phyloP scores from a whole-genome alignment of 1,140 invertebrate species.

The Drosophila funebris region DNA sequence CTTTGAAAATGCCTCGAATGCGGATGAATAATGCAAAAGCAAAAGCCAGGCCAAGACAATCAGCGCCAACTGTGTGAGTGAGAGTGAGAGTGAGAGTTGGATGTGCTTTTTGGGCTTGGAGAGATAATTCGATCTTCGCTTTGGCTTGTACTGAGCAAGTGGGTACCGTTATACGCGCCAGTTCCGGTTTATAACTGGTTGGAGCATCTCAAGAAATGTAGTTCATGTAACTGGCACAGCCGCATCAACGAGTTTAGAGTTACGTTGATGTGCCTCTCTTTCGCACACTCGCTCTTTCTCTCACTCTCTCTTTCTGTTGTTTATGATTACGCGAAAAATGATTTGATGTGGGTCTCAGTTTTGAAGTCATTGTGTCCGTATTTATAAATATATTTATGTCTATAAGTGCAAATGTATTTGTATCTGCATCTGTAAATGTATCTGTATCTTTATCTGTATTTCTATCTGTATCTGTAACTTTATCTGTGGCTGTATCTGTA shows the following conservation, averaged over 20 bases:
- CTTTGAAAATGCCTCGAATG: conserved; percentile 79
- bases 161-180: conserved; percentile 71
- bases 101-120: background rate
- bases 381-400: conserved; percentile 14
- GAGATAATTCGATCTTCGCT: conserved; percentile 16
- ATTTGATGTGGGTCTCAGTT: conserved; percentile 44
- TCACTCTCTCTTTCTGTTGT: conserved; percentile 12
- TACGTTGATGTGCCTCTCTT: background rate
- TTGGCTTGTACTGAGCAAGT: conserved; percentile 24
- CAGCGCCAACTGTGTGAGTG: conserved; percentile 9
- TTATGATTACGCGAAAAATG: conserved; percentile 76
- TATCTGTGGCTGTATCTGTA: conserved; percentile 6
- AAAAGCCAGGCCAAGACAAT: conserved; percentile 42
- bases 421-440: conserved; percentile 16
- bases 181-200: conserved; percentile 78
- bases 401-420: too few relatives aligned
- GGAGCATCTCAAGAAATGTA: conserved; percentile 43
- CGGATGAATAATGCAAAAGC: conserved; percentile 75
- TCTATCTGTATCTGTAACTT: conserved; percentile 16
- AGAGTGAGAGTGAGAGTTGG: conserved; percentile 4
- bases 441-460: background rate
- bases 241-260: conserved; percentile 27
- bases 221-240: conserved; percentile 78
- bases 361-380: conserved; percentile 3
- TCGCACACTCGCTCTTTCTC: background rate